Evolutionary conservation across 2,888 invertebrate species (phyloP), one percentile per base, ranked within the genome.

Genomic region (Belgica antarctica): DNA sequence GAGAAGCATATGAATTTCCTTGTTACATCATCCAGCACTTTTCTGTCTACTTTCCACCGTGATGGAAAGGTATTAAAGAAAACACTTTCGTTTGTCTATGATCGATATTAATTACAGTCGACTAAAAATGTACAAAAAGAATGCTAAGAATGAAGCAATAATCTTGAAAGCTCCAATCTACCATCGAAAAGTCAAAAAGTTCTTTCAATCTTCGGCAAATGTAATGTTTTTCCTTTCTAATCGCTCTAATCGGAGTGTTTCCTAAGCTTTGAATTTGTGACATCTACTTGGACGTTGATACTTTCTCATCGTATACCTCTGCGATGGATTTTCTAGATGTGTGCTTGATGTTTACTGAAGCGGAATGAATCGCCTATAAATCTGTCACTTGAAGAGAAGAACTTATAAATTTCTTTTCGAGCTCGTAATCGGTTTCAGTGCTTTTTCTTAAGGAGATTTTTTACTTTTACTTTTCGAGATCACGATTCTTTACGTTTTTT

Each of bases 41-140:
- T 31, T 31, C 10, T 41, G 3, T 41, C 41, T n/a, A 3, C 15
- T 41, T n/a, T 4, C 12, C 7, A 31, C 12, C 15, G 52, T 52
- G 52, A 52, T n/a, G 52, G 52, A 52, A 52, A n/a, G 52, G 7
- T 52, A 52, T 52, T n/a, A 52, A 22, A n/a, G 19, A 52, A 52
- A 52, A 52, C 52, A 52, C 52, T 52, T 52, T 52, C 12, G n/a
- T 3, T 41, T 22, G 3, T 52, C 52, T 3, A 19, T 52, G 52
- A 52, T 52, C 52, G 52, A 52, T 52, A 52, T 3, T 52, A 52
- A 52, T 52, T n/a, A 52, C 7, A 7, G 19, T 12, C 12, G n/a
- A n/a, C n/a, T n/a, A n/a, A n/a, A n/a, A n/a, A n/a, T 31, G 34
- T 8, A 31, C 5, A 31, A 12, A 31, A 31, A 12, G 7, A 31